phyloP scores from a whole-genome alignment of 2,888 invertebrate species.

The Apoda limacodes region DNA sequence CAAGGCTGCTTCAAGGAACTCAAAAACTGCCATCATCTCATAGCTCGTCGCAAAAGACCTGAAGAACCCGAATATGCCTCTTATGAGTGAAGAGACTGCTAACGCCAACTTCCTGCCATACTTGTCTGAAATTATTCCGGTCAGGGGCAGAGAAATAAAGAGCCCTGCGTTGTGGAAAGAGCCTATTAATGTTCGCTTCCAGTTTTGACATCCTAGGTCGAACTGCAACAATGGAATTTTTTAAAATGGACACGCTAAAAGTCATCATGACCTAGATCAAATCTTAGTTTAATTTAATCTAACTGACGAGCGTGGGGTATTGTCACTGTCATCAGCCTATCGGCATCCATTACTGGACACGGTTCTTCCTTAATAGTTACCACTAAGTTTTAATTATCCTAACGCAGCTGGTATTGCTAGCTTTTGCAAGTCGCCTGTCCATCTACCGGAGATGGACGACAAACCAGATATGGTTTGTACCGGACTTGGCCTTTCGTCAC shows the following conservation, averaged over 20 bases:
- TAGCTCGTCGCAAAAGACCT: constrained; percentile 70
- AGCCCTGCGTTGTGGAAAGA: constrained; percentile 79
- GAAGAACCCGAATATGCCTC: constrained; percentile 63
- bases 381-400: no score
- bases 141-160: constrained; percentile 76
- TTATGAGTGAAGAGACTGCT: constrained; percentile 64
- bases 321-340: no score
- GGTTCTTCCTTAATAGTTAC: no score
- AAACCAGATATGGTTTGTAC: no score
- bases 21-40: constrained; percentile 62
- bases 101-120: constrained; percentile 74
- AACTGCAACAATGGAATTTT: constrained; percentile 66
- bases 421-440: no score
- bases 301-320: no score
- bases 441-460: no score
- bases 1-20: constrained; percentile 67
- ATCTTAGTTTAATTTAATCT: constrained; percentile 2
- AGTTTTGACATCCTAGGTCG: constrained; percentile 73
- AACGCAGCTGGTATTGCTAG: no score
- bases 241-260: no score
- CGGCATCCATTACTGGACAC: no score
- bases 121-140: constrained; percentile 79
- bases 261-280: no score
- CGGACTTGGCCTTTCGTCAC: no score
- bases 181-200: constrained; percentile 80